Base-by-base conservation (phyloP, 2,888 invertebrate genomes). In the Polylopha cassiicola region DNA sequence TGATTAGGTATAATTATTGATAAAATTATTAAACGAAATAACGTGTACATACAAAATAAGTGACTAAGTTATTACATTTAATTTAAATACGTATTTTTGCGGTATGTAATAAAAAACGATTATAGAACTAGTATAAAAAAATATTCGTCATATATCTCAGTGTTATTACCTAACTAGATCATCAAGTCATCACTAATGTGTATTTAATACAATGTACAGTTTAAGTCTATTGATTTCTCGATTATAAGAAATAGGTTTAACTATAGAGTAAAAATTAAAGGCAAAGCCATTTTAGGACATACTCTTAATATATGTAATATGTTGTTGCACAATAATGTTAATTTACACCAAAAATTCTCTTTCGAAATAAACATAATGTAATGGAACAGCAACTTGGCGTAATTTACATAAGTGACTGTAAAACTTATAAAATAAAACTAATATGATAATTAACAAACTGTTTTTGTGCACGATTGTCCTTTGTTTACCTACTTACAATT, bases 241-340 rank as follows among this genome's bases (percentile, higher is more conserved):
- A 51, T 18, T 58, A 39, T 63, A 63, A 62, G 55, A 42, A 46
- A 52, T 67, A 68, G 60, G 46, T 62, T 59, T 68, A 58, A 63
- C 64, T 51, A 53, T 65, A 65, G 53, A 56, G 39, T 54, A 58
- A 51, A 53, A 18, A 29, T 51, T 50, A 48, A 48, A 51, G 73
- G 74, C 73, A 51, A 73, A 71, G 72, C 74, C 72, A 55, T 53
- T 54, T n/a, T 51, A 50, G 47, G 8, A 14, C 26, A 29, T 43
- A 31, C 37, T 23, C 31, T 20, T 28, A 30, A 36, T 33, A 28
- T 46, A 38, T 41, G 38, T 67, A 61, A 67, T 66, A 69, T 63
- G 68, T 74, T 71, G 63, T 70, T 71, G 72, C 71, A 73, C 73
- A 51, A 58, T 72, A 73, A 61, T 61, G 66, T 73, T 68, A 61